phyloP scores from a whole-genome alignment of 2,888 invertebrate genomes.

The Notodonta ziczac region DNA sequence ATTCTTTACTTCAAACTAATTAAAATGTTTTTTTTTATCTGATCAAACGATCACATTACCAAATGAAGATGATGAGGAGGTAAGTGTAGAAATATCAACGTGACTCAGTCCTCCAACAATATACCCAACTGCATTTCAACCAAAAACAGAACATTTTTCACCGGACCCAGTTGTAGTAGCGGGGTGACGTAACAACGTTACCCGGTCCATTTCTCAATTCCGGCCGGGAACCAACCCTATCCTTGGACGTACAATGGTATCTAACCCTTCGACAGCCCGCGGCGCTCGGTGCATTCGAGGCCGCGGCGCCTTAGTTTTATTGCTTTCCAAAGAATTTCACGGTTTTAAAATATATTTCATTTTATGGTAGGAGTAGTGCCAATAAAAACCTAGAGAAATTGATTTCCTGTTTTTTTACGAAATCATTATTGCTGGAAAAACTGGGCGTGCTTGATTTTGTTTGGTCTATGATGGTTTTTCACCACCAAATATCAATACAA shows the following conservation, averaged over 20 bases:
- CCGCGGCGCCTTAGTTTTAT: conserved; percentile 60
- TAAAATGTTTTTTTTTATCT: too few relatives aligned
- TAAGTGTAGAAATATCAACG: too few relatives aligned
- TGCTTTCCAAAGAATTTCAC: conserved; percentile 65
- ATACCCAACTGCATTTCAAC: conserved; percentile 40
- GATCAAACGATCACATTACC: too few relatives aligned
- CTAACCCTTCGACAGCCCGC: conserved; percentile 70
- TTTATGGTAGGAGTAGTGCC: conserved; percentile 21
- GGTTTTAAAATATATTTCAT: conserved; percentile 44
- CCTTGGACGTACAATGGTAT: conserved; percentile 49
- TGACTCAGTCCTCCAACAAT: neutral
- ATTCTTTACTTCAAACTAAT: too few relatives aligned
- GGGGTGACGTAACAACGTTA: conserved; percentile 80
- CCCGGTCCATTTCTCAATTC: conserved; percentile 85
- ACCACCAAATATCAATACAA: too few relatives aligned
- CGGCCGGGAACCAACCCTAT: conserved; percentile 63
- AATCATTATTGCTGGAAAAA: too few relatives aligned
- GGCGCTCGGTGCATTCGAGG: conserved; percentile 39
- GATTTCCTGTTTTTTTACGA: too few relatives aligned
- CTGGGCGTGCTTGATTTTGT: too few relatives aligned
- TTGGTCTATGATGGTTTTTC: too few relatives aligned
- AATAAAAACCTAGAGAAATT: too few relatives aligned
- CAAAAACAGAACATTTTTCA: conserved; percentile 77
- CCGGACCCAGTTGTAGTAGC: conserved; percentile 65
- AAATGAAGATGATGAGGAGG: too few relatives aligned